phyloP scores from a whole-genome alignment of 2,113 vertebrate species.

The Cariama cristata region DNA sequence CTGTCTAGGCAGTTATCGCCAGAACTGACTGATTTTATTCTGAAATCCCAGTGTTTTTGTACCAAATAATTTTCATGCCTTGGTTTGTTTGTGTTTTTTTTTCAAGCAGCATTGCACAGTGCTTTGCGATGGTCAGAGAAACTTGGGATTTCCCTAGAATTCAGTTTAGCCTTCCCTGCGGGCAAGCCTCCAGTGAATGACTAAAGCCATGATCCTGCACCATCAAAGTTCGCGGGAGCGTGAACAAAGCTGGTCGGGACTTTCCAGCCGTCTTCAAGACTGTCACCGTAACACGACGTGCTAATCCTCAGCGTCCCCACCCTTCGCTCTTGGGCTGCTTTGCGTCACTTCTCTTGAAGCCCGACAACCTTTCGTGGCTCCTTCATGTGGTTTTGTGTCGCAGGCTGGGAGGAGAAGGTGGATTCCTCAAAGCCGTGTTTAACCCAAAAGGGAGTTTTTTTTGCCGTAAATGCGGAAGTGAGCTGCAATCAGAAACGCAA shows the following conservation, averaged over 20 bases:
- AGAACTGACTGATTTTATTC: fast-evolving
- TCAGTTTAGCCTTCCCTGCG: not conserved
- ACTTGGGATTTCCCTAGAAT: slow-evolving; percentile 59
- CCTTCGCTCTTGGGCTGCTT: not conserved
- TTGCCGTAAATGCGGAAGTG: not conserved
- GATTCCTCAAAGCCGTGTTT: not conserved
- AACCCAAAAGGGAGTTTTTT: not conserved
- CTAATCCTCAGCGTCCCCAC: not conserved
- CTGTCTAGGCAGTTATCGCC: fast-evolving
- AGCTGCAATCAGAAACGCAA: not conserved
- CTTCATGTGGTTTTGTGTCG: not conserved
- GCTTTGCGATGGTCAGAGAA: not conserved
- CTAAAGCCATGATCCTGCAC: not conserved
- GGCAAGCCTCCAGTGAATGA: not conserved
- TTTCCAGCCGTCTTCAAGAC: not conserved
- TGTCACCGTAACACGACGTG: not conserved
- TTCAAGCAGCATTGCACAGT: not conserved
- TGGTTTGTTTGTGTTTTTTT: too few species aligned
- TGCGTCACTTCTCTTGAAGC: not conserved
- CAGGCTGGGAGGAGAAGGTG: not conserved
- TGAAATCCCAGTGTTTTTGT: not conserved
- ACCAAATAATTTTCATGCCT: not conserved
- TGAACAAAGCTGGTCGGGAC: not conserved
- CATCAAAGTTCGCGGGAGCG: not conserved
- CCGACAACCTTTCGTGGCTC: not conserved